These are phyloP conservation scores for Brevipalpus yothersi DNA, from an alignment of 1,140 invertebrate genomes.

Conservation along the genomic window DNA sequence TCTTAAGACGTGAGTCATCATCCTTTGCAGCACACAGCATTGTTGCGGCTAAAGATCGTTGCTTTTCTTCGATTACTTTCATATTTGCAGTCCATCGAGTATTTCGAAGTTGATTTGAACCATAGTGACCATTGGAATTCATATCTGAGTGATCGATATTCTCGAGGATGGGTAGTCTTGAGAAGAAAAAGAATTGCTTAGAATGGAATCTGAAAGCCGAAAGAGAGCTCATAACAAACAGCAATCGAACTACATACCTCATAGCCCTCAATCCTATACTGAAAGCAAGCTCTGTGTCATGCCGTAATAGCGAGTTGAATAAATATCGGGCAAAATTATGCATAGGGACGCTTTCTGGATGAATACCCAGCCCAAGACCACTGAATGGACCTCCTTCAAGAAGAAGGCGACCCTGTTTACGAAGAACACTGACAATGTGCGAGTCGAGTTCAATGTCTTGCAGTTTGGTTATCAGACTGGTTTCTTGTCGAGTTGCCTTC, in stretches of 20 bases:
- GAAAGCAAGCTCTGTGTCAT: constrained; percentile 49
- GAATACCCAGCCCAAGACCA: constrained; percentile 43
- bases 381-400: constrained; percentile 36
- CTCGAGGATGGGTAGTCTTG: constrained; percentile 44
- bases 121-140: constrained; percentile 12
- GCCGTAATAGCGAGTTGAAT: constrained; percentile 39
- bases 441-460: constrained; percentile 48
- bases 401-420: constrained; percentile 29
- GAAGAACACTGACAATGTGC: constrained; percentile 28
- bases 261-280: constrained; percentile 31
- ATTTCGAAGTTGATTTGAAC: constrained; percentile 29
- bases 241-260: constrained; percentile 18
- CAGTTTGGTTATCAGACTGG: constrained; percentile 41
- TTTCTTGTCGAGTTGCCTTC: constrained; percentile 45
- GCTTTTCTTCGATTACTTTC: constrained; percentile 45
- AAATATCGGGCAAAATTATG: constrained; percentile 55
- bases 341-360: constrained; percentile 47
- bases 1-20: constrained; percentile 36
- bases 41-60: constrained; percentile 48
- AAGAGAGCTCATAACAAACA: not conserved
- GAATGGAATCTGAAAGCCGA: not conserved
- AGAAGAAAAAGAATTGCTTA: constrained; percentile 1
- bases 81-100: constrained; percentile 35
- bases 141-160: constrained; percentile 38
- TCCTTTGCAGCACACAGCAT: constrained; percentile 46